Evolutionary conservation across 2,888 invertebrate species (phyloP), one percentile per base, ranked within the genome.

Genomic region (Leptura quadrifasciata): DNA sequence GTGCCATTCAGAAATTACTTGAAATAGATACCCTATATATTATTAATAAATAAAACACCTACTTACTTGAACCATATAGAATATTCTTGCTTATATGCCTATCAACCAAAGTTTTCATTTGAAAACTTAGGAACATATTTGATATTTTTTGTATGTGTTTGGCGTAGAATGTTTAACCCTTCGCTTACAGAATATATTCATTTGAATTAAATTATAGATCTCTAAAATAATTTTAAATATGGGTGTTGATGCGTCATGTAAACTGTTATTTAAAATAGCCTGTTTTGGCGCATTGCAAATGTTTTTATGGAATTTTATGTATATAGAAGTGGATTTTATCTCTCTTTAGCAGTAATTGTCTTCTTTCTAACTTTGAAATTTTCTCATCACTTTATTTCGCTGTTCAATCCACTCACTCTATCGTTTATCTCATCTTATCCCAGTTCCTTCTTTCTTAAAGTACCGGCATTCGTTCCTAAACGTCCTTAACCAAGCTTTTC

Each of bases 341-440:
- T 82, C 79, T 80, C 80, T 84, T 84, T 83, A 81, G 80, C 81
- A 78, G 85, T 87, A 86, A 87, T 87, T 87, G 87, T 86, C 85
- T 85, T 85, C 85, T 82, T 84, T 82, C 82, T 79, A 86, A 85
- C 82, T 87, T 87, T 86, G 84, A 87, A 87, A 87, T 86, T 86
- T 86, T 84, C 85, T 86, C 87, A 87, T 88, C 88, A 86, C 86
- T 88, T 87, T 86, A 87, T 87, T 87, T 85, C 82, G 85, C 83
- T 84, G 85, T 86, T 87, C 87, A 87, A 87, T 87, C 86, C 86
- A 88, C 86, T 87, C 87, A 85, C 82, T 86, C 84, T 87, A 85
- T 85, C 86, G 86, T 87, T 86, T 86, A 87, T 87, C 86, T 87
- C 86, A 86, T 87, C 86, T 86, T 86, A 87, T 86, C 84, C 86